Evolutionary conservation across 1,140 invertebrate species (phyloP).

Genomic region (Drosophila sp.): DNA sequence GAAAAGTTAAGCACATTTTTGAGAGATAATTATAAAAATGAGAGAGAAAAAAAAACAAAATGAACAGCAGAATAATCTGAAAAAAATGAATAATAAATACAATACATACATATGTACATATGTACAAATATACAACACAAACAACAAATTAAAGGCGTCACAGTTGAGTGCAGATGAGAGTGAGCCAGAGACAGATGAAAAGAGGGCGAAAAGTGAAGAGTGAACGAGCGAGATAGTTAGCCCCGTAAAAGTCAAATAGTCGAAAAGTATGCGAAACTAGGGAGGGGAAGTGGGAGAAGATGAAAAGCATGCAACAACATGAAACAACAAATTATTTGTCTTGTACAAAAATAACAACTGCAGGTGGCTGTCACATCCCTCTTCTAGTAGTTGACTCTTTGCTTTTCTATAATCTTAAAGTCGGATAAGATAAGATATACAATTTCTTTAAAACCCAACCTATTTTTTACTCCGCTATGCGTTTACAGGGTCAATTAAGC

Average conservation of each 20-base stretch:
- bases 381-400: neutral
- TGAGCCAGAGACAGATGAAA: constrained; percentile 6
- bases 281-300: neutral
- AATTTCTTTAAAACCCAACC: constrained; percentile 4
- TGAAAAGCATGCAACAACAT: constrained; percentile 25
- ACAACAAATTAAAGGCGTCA: constrained; percentile 63
- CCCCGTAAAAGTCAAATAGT: constrained; percentile 12
- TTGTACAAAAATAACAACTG: constrained; percentile 21
- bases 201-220: neutral
- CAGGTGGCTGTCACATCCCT: constrained; percentile 32
- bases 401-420: constrained; percentile 10
- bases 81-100: constrained; percentile 16
- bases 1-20: constrained; percentile 40
- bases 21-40: constrained; percentile 49
- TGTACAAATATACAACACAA: no score
- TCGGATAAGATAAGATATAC: constrained; percentile 5
- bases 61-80: constrained; percentile 20
- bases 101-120: constrained; percentile 25
- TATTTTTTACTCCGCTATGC: neutral
- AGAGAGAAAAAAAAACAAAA: constrained; percentile 30
- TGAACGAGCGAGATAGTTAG: neutral
- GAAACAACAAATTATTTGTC: constrained; percentile 6
- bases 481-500: neutral
- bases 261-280: neutral
- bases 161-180: constrained; percentile 55